Conservation (phyloP, 2,797 vertebrate genomes). For the Sarcoramphus papa region DNA sequence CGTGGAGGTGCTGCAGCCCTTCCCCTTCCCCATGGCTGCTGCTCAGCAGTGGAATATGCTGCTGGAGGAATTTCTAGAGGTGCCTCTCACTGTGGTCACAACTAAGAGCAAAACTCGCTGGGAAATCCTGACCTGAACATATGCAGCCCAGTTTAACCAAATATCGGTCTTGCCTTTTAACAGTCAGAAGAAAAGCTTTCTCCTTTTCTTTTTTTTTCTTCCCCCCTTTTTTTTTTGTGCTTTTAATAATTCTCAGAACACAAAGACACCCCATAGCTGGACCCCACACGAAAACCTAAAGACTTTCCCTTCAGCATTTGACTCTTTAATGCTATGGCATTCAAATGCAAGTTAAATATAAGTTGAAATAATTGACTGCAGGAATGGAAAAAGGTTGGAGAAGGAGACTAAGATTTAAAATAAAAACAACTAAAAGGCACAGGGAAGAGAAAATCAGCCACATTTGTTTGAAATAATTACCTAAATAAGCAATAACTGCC, state of each 20-base stretch:
- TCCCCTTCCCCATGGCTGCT: neutral
- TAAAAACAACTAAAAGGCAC: neutral
- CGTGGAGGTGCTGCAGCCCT: neutral
- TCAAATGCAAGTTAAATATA: neutral
- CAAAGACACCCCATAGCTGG: neutral
- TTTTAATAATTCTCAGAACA: neutral
- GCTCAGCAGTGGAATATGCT: neutral
- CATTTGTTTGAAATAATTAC: neutral
- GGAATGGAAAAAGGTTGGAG: neutral
- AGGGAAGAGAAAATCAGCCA: neutral
- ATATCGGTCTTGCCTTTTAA: neutral
- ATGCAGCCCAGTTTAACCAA: neutral
- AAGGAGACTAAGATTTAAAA: neutral
- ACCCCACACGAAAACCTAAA: neutral
- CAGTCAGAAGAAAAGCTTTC: neutral
- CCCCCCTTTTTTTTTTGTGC: too few species aligned
- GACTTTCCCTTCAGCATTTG: neutral
- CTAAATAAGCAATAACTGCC: neutral
- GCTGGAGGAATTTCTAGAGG: neutral
- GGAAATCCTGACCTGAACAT: neutral
- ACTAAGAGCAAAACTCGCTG: neutral
- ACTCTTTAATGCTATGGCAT: neutral
- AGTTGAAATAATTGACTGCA: neutral
- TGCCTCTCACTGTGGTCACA: neutral
- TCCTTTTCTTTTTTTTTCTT: neutral